Evolutionary conservation across 2,888 invertebrate species (phyloP).

Genomic region (Diabrotica balteata): DNA sequence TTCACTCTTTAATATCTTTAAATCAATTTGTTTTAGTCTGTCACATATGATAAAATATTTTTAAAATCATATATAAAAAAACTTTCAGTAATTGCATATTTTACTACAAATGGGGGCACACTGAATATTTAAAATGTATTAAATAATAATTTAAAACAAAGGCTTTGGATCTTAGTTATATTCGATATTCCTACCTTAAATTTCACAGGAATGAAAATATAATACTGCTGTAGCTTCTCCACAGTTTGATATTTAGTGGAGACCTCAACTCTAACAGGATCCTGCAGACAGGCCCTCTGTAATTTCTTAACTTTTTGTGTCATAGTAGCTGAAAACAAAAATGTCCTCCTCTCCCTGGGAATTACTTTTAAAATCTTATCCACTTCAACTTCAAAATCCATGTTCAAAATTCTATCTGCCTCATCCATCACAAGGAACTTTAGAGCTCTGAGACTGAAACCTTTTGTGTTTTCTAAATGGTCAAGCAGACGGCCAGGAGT

Average conservation of each 20-base stretch:
- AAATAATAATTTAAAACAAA: neutral
- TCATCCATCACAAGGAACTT: slow-evolving; percentile 91
- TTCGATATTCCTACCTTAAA: slow-evolving; percentile 74
- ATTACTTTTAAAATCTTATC: slow-evolving; percentile 94
- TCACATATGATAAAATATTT: neutral
- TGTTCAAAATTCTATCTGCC: slow-evolving; percentile 97
- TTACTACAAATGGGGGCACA: neutral
- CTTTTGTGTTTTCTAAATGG: slow-evolving; percentile 97
- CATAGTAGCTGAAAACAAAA: slow-evolving; percentile 99
- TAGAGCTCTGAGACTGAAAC: slow-evolving; percentile 73
- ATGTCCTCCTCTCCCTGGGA: slow-evolving; percentile 90
- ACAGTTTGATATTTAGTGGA: slow-evolving; percentile 98
- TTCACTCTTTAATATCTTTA: no score
- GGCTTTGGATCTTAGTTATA: no score
- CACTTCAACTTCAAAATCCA: slow-evolving; percentile 98
- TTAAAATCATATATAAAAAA: no score
- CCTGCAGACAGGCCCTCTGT: slow-evolving; percentile 90
- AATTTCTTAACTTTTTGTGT: slow-evolving; percentile 96
- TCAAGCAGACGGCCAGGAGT: slow-evolving; percentile 96
- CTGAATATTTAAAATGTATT: neutral
- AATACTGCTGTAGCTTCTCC: slow-evolving; percentile 93
- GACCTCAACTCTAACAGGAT: slow-evolving; percentile 96
- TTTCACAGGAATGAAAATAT: slow-evolving; percentile 94
- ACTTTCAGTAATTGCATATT: no score
- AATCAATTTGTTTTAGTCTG: no score